phyloP scores from a whole-genome alignment of 2,888 invertebrate genomes.

The Ethmia dodecea region DNA sequence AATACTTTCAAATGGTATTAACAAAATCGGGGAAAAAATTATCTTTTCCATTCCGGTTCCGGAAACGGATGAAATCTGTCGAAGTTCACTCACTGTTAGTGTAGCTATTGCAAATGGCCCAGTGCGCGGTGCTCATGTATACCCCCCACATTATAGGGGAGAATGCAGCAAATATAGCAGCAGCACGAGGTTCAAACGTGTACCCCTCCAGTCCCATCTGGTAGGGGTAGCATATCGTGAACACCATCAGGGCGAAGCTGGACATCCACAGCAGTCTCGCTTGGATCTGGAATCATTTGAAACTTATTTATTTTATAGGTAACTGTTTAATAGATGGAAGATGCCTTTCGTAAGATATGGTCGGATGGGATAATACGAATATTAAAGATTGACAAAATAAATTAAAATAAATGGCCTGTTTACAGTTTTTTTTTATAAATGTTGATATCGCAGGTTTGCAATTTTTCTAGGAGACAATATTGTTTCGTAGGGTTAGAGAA shows the following conservation, averaged over 20 bases:
- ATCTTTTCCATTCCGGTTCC: too few species aligned
- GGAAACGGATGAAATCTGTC: too few species aligned
- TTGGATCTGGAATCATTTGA: conserved; percentile 47
- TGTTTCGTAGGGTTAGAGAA: too few species aligned
- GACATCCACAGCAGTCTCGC: conserved; percentile 54
- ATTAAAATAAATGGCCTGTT: too few species aligned
- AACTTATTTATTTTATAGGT: background rate
- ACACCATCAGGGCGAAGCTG: conserved; percentile 46
- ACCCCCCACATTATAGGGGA: conserved; percentile 77
- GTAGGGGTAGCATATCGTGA: conserved; percentile 71
- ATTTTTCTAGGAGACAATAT: too few species aligned
- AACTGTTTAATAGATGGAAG: too few species aligned
- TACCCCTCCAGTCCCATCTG: conserved; percentile 72
- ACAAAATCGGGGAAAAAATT: background rate
- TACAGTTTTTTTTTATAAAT: too few species aligned
- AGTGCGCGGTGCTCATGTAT: conserved; percentile 68
- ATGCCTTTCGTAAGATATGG: too few species aligned
- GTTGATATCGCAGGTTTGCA: too few species aligned
- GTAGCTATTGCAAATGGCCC: conserved; percentile 71
- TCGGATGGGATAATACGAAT: too few species aligned
- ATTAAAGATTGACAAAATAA: too few species aligned
- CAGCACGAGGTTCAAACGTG: conserved; percentile 62
- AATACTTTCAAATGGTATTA: too few species aligned
- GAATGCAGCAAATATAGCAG: conserved; percentile 75
- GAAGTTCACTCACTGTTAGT: conserved; percentile 52